Evolutionary conservation across 2,113 vertebrate genomes (phyloP).

Genomic region (Tretioscincus oriximinensis): DNA sequence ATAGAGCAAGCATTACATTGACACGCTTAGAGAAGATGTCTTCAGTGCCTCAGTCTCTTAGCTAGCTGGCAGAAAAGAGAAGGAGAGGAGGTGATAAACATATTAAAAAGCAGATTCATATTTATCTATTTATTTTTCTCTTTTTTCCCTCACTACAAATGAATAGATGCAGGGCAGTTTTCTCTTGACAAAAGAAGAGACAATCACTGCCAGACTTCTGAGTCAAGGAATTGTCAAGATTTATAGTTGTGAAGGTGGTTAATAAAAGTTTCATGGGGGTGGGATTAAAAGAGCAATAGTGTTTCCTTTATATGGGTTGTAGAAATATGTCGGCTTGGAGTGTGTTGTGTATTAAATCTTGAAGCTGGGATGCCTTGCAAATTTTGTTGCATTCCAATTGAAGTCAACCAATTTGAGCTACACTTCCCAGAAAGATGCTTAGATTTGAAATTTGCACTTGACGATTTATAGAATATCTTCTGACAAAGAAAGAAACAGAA

Average conservation of each 20-base stretch:
- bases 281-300: not conserved
- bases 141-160: not conserved
- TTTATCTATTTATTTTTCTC: slow-evolving; percentile 26
- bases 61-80: not conserved
- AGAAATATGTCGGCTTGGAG: not conserved
- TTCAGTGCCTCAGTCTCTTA: not conserved
- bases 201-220: not conserved
- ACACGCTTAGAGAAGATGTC: slow-evolving; percentile 4
- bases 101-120: slow-evolving; percentile 45
- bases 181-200: slow-evolving; percentile 26
- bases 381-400: no score
- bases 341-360: not conserved
- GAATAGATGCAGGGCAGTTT: slow-evolving; percentile 29
- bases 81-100: slow-evolving; percentile 30
- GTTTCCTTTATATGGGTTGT: not conserved
- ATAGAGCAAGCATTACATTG: not conserved
- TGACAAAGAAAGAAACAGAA: no score
- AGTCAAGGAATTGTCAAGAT: not conserved
- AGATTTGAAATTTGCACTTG: no score
- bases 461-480: no score
- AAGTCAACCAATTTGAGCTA: no score
- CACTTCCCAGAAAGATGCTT: no score
- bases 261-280: not conserved
- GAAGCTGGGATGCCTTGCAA: no score
- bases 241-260: not conserved